These are phyloP conservation scores for Noctua comes DNA, from an alignment of 2,888 invertebrate species.

Conservation along the genomic window DNA sequence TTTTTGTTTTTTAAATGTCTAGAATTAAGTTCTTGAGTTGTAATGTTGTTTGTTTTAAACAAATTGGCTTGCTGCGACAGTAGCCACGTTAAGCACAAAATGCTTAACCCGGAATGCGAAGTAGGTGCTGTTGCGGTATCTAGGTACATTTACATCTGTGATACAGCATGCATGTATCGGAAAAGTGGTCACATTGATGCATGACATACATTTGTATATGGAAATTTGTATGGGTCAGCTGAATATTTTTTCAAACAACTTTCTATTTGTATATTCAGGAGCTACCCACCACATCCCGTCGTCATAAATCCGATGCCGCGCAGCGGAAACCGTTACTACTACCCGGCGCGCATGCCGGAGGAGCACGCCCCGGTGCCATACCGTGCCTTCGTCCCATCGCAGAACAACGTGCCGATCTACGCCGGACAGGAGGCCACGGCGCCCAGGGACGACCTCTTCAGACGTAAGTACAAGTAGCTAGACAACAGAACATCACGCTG, in stretches of 20 bases:
- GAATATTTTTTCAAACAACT: not conserved
- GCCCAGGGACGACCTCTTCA: conserved; percentile 49
- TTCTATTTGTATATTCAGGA: conserved; percentile 18
- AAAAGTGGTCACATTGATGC: not conserved
- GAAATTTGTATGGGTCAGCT: not conserved
- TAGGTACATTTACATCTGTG: too few species aligned
- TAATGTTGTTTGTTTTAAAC: too few species aligned
- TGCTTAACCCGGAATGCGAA: too few species aligned
- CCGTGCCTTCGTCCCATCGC: conserved; percentile 33
- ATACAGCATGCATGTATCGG: not conserved
- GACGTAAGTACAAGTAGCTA: conserved; percentile 50
- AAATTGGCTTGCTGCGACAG: too few species aligned
- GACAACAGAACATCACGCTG: not conserved
- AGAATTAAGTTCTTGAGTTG: too few species aligned
- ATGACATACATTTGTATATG: not conserved
- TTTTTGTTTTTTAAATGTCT: too few species aligned
- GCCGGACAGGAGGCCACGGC: conserved; percentile 26
- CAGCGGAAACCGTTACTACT: conserved; percentile 42
- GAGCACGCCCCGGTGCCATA: conserved; percentile 47
- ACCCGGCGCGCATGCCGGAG: conserved; percentile 40
- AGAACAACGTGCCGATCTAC: conserved; percentile 42
- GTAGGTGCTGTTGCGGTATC: too few species aligned
- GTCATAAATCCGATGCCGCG: conserved; percentile 50
- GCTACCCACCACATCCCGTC: conserved; percentile 49
- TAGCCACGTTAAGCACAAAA: too few species aligned